A percentile compares a stretch with the other conserved stretches of the same genome.
phyloP scores from a whole-genome alignment of 2,113 vertebrate species.

The Oreochromis aureus region DNA sequence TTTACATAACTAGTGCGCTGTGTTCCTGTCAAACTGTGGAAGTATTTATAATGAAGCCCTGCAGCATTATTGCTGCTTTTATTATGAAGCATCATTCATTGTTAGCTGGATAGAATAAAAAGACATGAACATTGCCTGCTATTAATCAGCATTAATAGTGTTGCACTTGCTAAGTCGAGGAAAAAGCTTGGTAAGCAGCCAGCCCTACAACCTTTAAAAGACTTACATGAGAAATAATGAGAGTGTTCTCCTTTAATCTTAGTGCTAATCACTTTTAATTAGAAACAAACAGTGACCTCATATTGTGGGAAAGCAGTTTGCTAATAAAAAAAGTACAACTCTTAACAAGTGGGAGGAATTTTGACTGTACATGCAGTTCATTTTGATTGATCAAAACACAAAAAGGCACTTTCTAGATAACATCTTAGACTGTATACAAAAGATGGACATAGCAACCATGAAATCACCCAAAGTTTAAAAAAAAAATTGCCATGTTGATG shows the following conservation, averaged over 20 bases:
- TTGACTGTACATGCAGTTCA: neutral
- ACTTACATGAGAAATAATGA: neutral
- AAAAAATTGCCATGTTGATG: neutral
- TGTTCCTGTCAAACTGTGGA: conserved; percentile 9
- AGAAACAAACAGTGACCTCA: neutral
- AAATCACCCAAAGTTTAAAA: neutral
- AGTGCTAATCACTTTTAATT: neutral
- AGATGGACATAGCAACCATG: neutral
- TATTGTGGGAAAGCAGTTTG: neutral
- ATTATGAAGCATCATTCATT: neutral
- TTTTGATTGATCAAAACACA: neutral
- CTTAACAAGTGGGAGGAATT: neutral
- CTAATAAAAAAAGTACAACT: neutral
- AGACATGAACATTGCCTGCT: neutral
- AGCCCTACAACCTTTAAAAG: neutral
- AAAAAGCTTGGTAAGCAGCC: conserved; percentile 5
- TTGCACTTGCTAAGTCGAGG: neutral
- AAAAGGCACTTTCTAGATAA: neutral
- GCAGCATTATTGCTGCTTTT: neutral
- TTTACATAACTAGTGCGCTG: neutral
- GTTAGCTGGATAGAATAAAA: neutral
- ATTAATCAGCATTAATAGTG: neutral
- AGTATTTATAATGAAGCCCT: neutral
- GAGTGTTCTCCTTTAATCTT: neutral
- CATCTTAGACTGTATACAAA: neutral